Percentiles rank a stretch among this genome's conserved stretches.
phyloP scores from a whole-genome alignment of 1,140 invertebrate genomes.

The Wasmannia auropunctata region DNA sequence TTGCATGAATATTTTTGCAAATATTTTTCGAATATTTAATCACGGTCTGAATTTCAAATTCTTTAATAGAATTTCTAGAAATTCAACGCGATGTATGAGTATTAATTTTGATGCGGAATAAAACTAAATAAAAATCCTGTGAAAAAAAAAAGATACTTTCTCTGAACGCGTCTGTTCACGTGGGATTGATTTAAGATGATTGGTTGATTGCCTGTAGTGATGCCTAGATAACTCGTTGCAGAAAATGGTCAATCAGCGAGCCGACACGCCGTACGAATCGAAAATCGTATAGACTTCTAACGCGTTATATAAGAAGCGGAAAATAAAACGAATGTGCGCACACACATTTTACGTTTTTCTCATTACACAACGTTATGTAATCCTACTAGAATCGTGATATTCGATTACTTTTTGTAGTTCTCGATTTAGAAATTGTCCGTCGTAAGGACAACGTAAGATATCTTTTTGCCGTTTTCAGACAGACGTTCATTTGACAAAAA shows the following conservation, averaged over 20 bases:
- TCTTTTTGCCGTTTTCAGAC: neutral
- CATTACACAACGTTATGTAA: slow-evolving; percentile 40
- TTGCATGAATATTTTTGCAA: neutral
- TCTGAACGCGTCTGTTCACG: neutral
- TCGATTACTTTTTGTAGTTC: neutral
- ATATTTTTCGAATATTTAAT: neutral
- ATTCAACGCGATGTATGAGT: neutral
- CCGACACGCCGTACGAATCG: neutral
- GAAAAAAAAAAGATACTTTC: slow-evolving; percentile 27
- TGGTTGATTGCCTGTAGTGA: neutral
- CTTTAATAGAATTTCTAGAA: neutral
- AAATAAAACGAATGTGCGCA: slow-evolving; percentile 22
- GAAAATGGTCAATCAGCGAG: slow-evolving; percentile 59
- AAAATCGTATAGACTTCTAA: slow-evolving; percentile 25
- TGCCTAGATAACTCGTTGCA: slow-evolving; percentile 21
- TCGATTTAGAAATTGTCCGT: neutral
- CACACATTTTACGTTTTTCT: slow-evolving; percentile 14
- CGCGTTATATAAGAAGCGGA: slow-evolving; percentile 26
- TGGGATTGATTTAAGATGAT: slow-evolving; percentile 10
- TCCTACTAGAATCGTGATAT: neutral
- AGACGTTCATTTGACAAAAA: neutral
- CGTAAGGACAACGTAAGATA: neutral
- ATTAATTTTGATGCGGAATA: neutral
- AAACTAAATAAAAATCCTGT: neutral
- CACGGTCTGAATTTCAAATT: neutral